Conservation (phyloP, 1,140 invertebrate species). For the Dendrolimus punctatus region DNA sequence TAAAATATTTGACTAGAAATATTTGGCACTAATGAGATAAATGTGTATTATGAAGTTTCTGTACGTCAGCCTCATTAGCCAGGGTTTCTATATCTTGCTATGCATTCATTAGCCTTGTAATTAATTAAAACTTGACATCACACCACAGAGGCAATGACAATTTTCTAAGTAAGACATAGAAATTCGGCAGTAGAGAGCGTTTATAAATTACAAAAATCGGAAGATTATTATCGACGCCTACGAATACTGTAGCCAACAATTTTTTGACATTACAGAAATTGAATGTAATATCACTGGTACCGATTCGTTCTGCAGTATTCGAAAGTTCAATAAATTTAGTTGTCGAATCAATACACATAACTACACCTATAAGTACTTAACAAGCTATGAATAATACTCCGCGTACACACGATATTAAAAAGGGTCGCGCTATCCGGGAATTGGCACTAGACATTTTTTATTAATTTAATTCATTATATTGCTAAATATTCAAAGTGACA, state of each 20-base stretch:
- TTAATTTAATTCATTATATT: conserved; percentile 27
- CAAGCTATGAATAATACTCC: conserved; percentile 44
- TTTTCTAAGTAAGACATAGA: no score
- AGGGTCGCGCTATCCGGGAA: conserved; percentile 41
- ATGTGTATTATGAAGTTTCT: conserved; percentile 18
- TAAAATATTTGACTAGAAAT: conserved; percentile 24
- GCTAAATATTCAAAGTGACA: conserved; percentile 51
- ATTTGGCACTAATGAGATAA: conserved; percentile 35
- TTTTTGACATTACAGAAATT: no score
- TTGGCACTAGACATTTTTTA: conserved; percentile 37
- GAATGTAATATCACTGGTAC: no score
- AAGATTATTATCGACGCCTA: no score
- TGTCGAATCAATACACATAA: conserved; percentile 36
- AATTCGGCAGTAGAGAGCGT: no score
- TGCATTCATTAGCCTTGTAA: no score
- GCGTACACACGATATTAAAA: conserved; percentile 38
- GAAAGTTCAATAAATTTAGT: conserved; percentile 15
- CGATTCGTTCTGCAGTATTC: conserved; percentile 9
- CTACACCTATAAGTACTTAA: conserved; percentile 46
- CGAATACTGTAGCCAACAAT: no score
- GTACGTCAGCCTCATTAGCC: conserved; percentile 5
- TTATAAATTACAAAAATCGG: no score
- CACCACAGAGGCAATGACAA: no score
- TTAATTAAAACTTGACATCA: no score
- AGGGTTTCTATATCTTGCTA: no score